A percentile compares a stretch with the other conserved stretches of the same genome.
Conservation (phyloP, 2,113 vertebrate genomes). For the Furnarius figulus region DNA sequence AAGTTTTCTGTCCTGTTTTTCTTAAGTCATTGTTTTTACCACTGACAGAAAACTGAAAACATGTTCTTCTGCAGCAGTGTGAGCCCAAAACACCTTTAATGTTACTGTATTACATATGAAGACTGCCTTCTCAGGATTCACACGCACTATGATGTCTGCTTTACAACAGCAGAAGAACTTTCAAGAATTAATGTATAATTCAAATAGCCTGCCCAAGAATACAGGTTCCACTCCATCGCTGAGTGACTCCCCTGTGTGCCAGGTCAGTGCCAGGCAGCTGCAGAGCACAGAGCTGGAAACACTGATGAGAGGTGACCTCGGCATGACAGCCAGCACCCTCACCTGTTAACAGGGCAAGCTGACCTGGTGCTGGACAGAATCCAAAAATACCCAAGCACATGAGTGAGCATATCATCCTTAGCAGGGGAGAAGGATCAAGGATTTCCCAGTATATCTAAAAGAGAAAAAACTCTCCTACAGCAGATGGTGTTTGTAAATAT, state of each 20-base stretch:
- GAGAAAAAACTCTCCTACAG: not conserved
- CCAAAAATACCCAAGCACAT: not conserved
- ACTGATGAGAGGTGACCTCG: not conserved
- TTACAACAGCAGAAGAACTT: not conserved
- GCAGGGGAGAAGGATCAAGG: not conserved
- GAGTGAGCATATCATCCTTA: not conserved
- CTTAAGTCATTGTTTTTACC: not conserved
- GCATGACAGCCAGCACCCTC: not conserved
- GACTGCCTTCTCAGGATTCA: not conserved
- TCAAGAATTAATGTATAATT: not conserved
- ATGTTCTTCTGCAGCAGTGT: not conserved
- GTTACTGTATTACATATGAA: not conserved
- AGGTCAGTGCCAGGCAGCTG: not conserved
- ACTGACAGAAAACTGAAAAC: not conserved
- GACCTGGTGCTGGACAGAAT: fast-evolving
- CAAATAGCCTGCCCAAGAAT: not conserved
- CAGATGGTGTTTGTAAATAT: not conserved
- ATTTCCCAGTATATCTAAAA: not conserved
- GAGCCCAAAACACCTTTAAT: not conserved
- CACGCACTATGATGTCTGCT: not conserved
- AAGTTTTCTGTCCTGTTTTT: not conserved
- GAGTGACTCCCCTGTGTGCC: not conserved
- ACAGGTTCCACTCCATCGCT: not conserved
- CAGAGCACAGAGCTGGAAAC: not conserved
- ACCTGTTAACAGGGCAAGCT: not conserved